A percentile compares a stretch with the other conserved stretches of the same genome.
Evolutionary conservation across 1,140 invertebrate species (phyloP).

Genomic region (Drosophila santomea): DNA sequence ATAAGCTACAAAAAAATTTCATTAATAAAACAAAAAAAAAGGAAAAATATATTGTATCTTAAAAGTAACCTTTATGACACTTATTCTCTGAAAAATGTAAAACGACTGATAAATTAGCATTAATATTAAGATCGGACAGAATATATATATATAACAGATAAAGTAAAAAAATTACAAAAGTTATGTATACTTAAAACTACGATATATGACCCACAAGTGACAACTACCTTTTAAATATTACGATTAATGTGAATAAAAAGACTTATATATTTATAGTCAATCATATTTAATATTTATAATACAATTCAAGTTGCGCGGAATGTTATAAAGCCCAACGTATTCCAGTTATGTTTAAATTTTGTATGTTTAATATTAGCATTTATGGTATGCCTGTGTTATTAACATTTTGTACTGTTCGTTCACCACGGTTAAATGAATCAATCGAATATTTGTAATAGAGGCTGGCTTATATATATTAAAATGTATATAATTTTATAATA

Average conservation of each 20-base stretch:
- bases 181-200: constrained; percentile 33
- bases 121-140: constrained; percentile 53
- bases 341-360: constrained; percentile 6
- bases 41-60: constrained; percentile 13
- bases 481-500: constrained; percentile 22
- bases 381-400: constrained; percentile 18
- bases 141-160: constrained; percentile 8
- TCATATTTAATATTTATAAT: constrained; percentile 52
- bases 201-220: constrained; percentile 25
- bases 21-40: neutral
- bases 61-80: constrained; percentile 17
- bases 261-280: constrained; percentile 72
- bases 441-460: constrained; percentile 20
- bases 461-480: constrained; percentile 18
- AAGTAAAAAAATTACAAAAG: constrained; percentile 18
- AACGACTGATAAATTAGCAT: constrained; percentile 52
- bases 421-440: neutral
- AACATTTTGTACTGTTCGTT: constrained; percentile 3
- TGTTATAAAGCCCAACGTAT: constrained; percentile 27
- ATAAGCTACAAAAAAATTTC: neutral
- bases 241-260: constrained; percentile 76
- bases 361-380: constrained; percentile 3
- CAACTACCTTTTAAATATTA: constrained; percentile 42
- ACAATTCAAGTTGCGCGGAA: constrained; percentile 29
- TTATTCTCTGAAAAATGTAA: constrained; percentile 35